These are phyloP conservation scores for Syngnathus typhle DNA, from an alignment of 2,113 vertebrate genomes.

Conservation along the genomic window DNA sequence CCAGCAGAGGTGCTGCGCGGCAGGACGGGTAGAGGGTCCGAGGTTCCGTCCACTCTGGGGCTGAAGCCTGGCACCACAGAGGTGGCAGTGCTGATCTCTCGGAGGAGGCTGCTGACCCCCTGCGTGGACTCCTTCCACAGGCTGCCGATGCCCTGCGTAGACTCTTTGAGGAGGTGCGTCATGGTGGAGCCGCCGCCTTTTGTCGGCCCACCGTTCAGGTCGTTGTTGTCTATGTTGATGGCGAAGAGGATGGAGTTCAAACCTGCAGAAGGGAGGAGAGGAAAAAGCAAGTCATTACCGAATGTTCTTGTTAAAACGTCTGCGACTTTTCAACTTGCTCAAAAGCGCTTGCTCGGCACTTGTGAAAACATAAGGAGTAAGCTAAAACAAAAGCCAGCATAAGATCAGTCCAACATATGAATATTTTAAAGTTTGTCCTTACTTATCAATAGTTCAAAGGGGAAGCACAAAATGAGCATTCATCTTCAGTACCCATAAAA, in stretches of 20 bases:
- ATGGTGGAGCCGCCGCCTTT: slow-evolving; percentile 67
- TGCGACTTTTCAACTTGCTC: slow-evolving; percentile 17
- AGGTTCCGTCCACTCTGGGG: slow-evolving; percentile 77
- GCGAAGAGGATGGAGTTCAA: slow-evolving; percentile 97
- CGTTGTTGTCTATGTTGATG: slow-evolving; percentile 95
- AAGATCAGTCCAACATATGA: slow-evolving; percentile 31
- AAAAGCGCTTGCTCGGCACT: slow-evolving; percentile 20
- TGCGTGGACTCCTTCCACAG: slow-evolving; percentile 92
- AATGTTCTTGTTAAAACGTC: neutral
- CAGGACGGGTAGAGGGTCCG: slow-evolving; percentile 83
- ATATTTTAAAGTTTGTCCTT: slow-evolving; percentile 30
- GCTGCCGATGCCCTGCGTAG: slow-evolving; percentile 92
- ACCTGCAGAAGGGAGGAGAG: slow-evolving; percentile 64
- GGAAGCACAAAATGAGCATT: neutral
- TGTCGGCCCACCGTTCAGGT: slow-evolving; percentile 84
- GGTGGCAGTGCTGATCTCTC: slow-evolving; percentile 87
- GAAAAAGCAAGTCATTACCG: neutral
- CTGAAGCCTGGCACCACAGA: slow-evolving; percentile 84
- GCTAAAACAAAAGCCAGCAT: slow-evolving; percentile 3
- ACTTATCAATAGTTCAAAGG: slow-evolving; percentile 28
- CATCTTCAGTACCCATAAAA: neutral
- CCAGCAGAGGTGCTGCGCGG: slow-evolving; percentile 75
- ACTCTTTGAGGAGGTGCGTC: slow-evolving; percentile 89
- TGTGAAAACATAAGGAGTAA: neutral
- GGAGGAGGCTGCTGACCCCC: slow-evolving; percentile 87